Evolutionary conservation across 2,888 invertebrate species (phyloP).

Genomic region (Athetis lepigone): DNA sequence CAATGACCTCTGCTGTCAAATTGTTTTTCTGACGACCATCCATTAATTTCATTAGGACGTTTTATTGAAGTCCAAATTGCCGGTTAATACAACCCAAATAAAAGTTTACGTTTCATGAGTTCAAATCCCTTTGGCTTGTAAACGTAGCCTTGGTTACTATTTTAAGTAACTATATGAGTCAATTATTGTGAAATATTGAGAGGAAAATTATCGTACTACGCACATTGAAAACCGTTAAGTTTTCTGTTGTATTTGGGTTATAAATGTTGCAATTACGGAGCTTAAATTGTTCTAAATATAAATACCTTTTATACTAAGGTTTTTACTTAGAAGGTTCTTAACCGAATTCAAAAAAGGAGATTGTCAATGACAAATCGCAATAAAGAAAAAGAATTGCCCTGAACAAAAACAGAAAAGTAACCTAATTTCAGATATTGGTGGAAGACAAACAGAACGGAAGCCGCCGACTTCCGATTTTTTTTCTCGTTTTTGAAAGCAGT

Average conservation of each 20-base stretch:
- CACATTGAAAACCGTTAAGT: slow-evolving; percentile 24
- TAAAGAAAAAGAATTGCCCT: too few relatives aligned
- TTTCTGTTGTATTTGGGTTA: slow-evolving; percentile 7
- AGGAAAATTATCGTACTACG: slow-evolving; percentile 32
- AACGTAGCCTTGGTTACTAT: slow-evolving; percentile 24
- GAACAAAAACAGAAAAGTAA: too few relatives aligned
- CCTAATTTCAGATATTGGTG: too few relatives aligned
- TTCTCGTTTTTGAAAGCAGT: too few relatives aligned
- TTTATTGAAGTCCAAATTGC: slow-evolving; percentile 41
- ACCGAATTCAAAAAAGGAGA: too few relatives aligned
- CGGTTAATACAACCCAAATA: slow-evolving; percentile 37
- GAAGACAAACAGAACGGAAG: too few relatives aligned
- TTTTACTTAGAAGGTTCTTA: too few relatives aligned
- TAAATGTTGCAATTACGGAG: slow-evolving; percentile 28
- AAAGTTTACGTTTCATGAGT: slow-evolving; percentile 41
- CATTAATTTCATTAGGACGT: slow-evolving; percentile 48
- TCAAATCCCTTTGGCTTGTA: slow-evolving; percentile 41
- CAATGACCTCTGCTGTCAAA: slow-evolving; percentile 69
- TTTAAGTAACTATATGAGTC: slow-evolving; percentile 11
- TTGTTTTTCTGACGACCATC: slow-evolving; percentile 49
- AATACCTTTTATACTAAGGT: too few relatives aligned
- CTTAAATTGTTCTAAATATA: not conserved
- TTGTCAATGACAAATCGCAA: too few relatives aligned
- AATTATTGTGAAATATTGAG: slow-evolving; percentile 14
- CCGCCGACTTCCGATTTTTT: too few relatives aligned